Base-by-base conservation (phyloP, 2,888 invertebrate species). In the Drosophila fulvimacula region DNA sequence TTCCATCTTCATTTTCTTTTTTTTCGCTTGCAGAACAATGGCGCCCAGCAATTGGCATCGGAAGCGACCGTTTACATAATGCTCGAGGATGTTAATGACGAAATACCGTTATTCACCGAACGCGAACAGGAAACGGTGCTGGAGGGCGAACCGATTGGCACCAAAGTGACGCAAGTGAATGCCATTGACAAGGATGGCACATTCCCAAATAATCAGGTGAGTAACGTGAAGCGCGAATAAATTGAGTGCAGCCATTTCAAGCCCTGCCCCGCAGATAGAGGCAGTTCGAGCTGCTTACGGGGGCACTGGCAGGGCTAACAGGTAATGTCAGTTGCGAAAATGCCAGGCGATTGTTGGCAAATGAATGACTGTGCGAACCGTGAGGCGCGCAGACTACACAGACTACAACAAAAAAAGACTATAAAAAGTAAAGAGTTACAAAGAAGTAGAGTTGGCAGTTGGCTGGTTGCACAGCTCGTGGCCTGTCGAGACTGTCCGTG, bases 111-210 rank as follows among this genome's bases (percentile, higher is more conserved):
- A 78, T 98, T 99, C 93, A 98, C 98, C 68, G 98, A 98, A 93
- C 95, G 98, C 76, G 97, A 98, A 92, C 98, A 98, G 92, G 98
- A 98, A 93, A 98, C 98, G 5, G 98, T 98, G 66, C 94, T 98
- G 82, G 98, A 98, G 93, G 98, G 98, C 69, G 98, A 98, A 93
- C 97, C 97, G 42, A 96, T 98, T 83, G 98, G 98, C 74, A 98
- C 98, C 77, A 97, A 97, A 94, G 98, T 98, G 82, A 98, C 98
- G 39, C 97, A 98, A 94, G 98, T 98, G 92, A 98, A 98, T 93
- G 98, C 98, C 63, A 97, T 98, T 86, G 98, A 98, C 93, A 97
- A 97, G 93, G 98, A 98, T 91, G 98, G 98, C 87, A 98, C 98
- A 58, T 96, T 96, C 91, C 98, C 98, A 53, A 98, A 98, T 93